These are phyloP conservation scores for Dryobates pubescens DNA, from an alignment of 2,797 vertebrate species.

Conservation along the genomic window DNA sequence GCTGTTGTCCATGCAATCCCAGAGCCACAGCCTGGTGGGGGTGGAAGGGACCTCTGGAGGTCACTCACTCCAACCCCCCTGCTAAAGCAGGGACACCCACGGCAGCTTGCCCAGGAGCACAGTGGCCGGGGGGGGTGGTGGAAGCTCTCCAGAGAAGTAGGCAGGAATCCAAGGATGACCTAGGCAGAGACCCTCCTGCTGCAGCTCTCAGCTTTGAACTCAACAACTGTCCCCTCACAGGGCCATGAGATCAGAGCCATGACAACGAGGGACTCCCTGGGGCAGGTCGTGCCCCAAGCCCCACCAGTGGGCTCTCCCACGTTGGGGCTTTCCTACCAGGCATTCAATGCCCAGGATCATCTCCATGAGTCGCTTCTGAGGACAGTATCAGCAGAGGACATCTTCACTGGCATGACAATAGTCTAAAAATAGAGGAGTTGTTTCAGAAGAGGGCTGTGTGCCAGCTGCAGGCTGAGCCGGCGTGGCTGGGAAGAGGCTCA, in stretches of 20 bases:
- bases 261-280: neutral
- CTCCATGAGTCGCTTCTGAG: neutral
- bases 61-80: too few relatives aligned
- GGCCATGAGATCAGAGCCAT: neutral
- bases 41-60: too few relatives aligned
- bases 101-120: too few relatives aligned
- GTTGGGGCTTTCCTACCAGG: neutral
- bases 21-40: too few relatives aligned
- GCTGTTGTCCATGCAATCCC: neutral
- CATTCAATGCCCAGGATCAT: neutral
- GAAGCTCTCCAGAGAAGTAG: too few relatives aligned
- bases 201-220: neutral
- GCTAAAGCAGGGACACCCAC: too few relatives aligned
- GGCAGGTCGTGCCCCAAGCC: neutral
- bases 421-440: conserved; percentile 71
- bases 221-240: fast-evolving
- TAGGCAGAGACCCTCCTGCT: fast-evolving
- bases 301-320: neutral
- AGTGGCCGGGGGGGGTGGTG: too few relatives aligned
- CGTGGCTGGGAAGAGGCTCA: neutral
- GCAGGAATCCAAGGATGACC: neutral
- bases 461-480: conserved; percentile 41
- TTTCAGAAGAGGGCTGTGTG: conserved; percentile 15
- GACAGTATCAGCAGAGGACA: conserved; percentile 24
- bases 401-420: conserved; percentile 37